These are phyloP conservation scores for Venustaconcha ellipsiformis DNA, from an alignment of 1,140 invertebrate genomes.

Conservation along the genomic window DNA sequence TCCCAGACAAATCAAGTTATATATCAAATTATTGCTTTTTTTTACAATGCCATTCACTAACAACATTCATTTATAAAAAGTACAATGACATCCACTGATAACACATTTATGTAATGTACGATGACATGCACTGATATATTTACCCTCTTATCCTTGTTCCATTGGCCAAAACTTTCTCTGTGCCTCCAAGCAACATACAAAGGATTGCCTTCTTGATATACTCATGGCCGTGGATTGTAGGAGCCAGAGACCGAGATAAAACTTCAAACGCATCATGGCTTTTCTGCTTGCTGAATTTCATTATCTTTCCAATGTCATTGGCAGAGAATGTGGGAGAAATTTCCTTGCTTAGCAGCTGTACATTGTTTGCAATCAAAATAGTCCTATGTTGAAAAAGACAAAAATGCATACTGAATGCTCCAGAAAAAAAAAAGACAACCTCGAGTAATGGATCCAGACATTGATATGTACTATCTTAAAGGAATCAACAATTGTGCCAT, in stretches of 20 bases:
- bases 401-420: not conserved
- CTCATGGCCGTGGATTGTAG: slow-evolving; percentile 97
- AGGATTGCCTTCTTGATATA: slow-evolving; percentile 98
- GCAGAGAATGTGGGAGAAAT: slow-evolving; percentile 81
- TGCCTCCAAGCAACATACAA: slow-evolving; percentile 94
- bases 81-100: not conserved
- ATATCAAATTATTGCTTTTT: not conserved
- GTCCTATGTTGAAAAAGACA: slow-evolving; percentile 76
- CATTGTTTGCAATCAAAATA: slow-evolving; percentile 93
- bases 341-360: slow-evolving; percentile 92
- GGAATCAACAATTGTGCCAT: too few species aligned
- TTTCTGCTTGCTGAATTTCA: slow-evolving; percentile 82
- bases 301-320: slow-evolving; percentile 92
- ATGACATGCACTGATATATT: slow-evolving; percentile 1
- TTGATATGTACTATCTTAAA: too few species aligned
- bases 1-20: too few species aligned
- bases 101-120: not conserved
- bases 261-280: slow-evolving; percentile 87
- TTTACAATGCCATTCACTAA: not conserved
- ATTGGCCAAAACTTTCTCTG: slow-evolving; percentile 95
- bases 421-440: too few species aligned
- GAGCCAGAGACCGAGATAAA: slow-evolving; percentile 92
- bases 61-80: not conserved
- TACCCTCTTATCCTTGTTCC: slow-evolving; percentile 95
- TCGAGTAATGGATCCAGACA: not conserved